Base-by-base conservation (phyloP, 2,797 vertebrate genomes). In the Hypotaenidia philippensis region DNA sequence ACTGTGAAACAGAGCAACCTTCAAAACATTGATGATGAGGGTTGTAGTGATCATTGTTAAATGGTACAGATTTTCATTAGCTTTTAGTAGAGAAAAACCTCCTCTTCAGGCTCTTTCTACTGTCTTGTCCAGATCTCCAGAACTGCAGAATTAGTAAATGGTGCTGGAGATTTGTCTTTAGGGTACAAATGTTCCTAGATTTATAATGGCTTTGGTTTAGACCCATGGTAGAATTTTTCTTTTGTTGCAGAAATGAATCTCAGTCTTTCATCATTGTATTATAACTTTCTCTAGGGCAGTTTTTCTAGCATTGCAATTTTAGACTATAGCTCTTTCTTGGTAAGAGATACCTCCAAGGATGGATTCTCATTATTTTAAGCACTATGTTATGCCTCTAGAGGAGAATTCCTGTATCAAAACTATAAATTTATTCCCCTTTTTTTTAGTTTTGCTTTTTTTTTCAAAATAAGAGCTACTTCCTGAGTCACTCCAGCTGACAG, bases 341-440 rank as follows among this genome's bases (percentile, higher is more conserved):
- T 88, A 87, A 86, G 77, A 92, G 82, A 84, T 69, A 55, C 79
- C 94, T 90, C 82, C 53, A 56, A 96, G 94, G 76, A 95, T 41
- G 45, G 65, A 57, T 96, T 94, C 53, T 96, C 63, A 91, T 92
- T 91, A 92, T 90, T 94, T 90, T 87, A 96, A 95, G 71, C 36
- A 76, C 76, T 74, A 10, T 80, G 44, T 74, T 94, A 26, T 78
- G n/a, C 83, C 92, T 96, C 44, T 45, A 85, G 93, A 93, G 82
- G 53, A 95, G 87, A 93, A 94, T 92, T 96, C 86, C 86, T 94
- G 66, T 75, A 74, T 41, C 40, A 81, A 81, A 94, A 10, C 65
- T 75, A 88, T 94, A 81, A 71, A 90, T 81, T 74, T 71, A 47
- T 44, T 80, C 7, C 2, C 53, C 61, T 66, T 49, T 65, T 74